Evolutionary conservation across 2,113 vertebrate genomes (phyloP), one percentile per base, ranked within the genome.

Genomic region (Clarias magur): DNA sequence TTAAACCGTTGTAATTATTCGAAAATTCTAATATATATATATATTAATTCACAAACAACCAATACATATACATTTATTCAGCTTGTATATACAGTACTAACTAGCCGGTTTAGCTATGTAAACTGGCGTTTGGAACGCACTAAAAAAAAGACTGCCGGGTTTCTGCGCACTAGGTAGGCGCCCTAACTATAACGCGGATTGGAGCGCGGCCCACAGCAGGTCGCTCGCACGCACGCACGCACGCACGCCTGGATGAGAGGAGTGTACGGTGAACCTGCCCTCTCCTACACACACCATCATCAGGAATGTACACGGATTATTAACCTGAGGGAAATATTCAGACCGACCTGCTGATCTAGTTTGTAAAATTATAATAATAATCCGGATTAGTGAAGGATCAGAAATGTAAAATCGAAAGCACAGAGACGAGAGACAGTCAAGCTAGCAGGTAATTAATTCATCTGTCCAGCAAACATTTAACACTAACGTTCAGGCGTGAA

Each of bases 321-420:
- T 27, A 1, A 79, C 10, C 42, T 53, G 38, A 23, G 23, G 11
- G 6, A 78, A 30, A 56, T 3, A 79, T 79, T 10, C 3, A 4
- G 42, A 76, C 4, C 72, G 23, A 78, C 48, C 75, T 54, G 75
- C 16, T 78, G 53, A 76, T 76, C 42, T n/a, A 2, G 75, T 56
- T 79, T 17, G 25, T 17, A 17, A 76, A 79, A 56, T 79, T n/a
- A n/a, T n/a, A n/a, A n/a, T n/a, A 79, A 56, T 79, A 79, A 78
- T 78, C 5, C 23, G 73, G 75, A 56, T 59, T 9, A 56, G 56
- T 21, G 27, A 80, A 2, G 53, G 4, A 27, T 79, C 54, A 10
- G 76, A 5, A 17, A 80, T 30, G 78, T 80, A 59, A 59, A 80
- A 80, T 1, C 78, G 78, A 12, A 34, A 59, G 75, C 15, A 12